Evolutionary conservation across 2,113 vertebrate species (phyloP).

Genomic region (Redunca redunca): DNA sequence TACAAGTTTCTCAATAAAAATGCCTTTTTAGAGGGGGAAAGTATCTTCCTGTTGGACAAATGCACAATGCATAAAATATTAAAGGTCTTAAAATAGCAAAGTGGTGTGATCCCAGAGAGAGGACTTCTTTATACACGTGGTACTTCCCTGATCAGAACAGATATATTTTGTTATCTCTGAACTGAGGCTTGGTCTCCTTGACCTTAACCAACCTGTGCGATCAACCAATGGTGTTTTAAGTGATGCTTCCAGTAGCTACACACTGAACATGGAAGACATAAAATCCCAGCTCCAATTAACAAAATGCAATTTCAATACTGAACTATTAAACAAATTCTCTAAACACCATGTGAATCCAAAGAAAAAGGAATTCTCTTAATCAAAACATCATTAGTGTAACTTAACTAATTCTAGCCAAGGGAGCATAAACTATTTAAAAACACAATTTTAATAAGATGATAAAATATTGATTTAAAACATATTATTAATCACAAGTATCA

Average conservation of each 20-base stretch:
- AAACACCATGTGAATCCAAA: not conserved
- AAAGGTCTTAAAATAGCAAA: constrained; percentile 27
- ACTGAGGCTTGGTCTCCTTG: not conserved
- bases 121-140: not conserved
- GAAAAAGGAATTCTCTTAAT: constrained; percentile 45
- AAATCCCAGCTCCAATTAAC: constrained; percentile 25
- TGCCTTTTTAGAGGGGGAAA: not conserved
- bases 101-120: not conserved
- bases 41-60: constrained; percentile 14
- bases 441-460: constrained; percentile 40
- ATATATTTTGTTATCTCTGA: not conserved
- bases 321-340: constrained; percentile 32
- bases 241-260: constrained; percentile 40
- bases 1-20: constrained; percentile 2
- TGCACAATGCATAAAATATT: constrained; percentile 33
- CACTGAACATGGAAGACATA: not conserved
- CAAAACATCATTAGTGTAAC: constrained; percentile 14
- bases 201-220: constrained; percentile 17
- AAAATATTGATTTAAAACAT: constrained; percentile 57
- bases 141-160: not conserved
- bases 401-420: constrained; percentile 37
- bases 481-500: constrained; percentile 33
- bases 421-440: not conserved
- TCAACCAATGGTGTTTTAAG: constrained; percentile 31
- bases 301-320: constrained; percentile 39